Evolutionary conservation across 2,888 invertebrate genomes (phyloP), one percentile per base, ranked within the genome.

Genomic region (Neuroscelio doddi): DNA sequence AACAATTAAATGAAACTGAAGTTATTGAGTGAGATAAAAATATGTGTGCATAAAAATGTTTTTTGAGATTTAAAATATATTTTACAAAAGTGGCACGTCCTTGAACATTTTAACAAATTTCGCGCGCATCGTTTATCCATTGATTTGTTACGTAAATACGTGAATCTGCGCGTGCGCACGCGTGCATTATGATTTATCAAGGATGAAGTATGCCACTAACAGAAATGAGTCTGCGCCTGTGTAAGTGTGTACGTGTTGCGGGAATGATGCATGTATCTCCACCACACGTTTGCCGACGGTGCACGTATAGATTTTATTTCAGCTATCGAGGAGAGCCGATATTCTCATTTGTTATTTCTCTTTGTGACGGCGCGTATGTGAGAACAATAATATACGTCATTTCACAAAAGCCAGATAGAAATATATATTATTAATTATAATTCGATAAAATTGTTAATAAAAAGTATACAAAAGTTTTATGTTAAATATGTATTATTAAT

Each of bases 191-290:
- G 59, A 68, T 64, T 69, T 57, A 64, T 63, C 41, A 51, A 44
- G 32, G 53, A 38, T 45, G 39, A 64, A 57, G 32, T 49, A 50
- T 51, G 58, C 30, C 30, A 66, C 55, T 51, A 56, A 46, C 56
- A 55, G 46, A 44, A 57, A 52, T 55, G 32, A 50, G 41, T 38
- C 34, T 38, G 47, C 30, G 27, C 42, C 30, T 26, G 30, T 12
- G 17, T 32, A 47, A 27, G 41, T 10, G 30, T 10, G 30, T 10
- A 10, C 30, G 36, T 7, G 10, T 36, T 14, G 36, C 36, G 36
- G 5, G 36, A 36, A 36, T 14, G 10, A 14, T 14, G 10, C 36
- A n/a, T n/a, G 15, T 14, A 12, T 36, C 5, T 15, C 2, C 36
- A 14, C 15, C 38, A 15, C 15, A 14, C 15, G 12, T 36, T 36